Conservation (phyloP, 2,888 invertebrate species). For the Agelastica alni region DNA sequence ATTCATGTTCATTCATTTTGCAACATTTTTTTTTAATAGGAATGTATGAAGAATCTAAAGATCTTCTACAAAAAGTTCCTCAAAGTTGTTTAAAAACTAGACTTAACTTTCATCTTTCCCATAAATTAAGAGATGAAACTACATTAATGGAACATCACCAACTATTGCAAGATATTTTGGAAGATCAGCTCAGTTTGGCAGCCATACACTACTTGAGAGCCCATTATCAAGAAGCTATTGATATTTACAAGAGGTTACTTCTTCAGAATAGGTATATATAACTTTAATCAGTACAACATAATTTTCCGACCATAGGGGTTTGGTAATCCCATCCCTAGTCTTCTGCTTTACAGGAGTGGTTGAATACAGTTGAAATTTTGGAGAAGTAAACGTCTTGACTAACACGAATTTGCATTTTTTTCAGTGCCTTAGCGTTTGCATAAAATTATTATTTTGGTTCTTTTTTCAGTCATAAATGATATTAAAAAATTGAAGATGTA, state of each 20-base stretch:
- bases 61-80: slow-evolving; percentile 63
- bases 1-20: no score
- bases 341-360: no score
- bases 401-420: no score
- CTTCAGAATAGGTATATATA: slow-evolving; percentile 92
- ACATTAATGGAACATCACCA: slow-evolving; percentile 83
- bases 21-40: slow-evolving; percentile 58
- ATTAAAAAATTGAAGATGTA: no score
- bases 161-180: slow-evolving; percentile 82
- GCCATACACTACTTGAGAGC: slow-evolving; percentile 94
- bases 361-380: no score
- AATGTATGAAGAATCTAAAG: slow-evolving; percentile 74
- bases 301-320: no score
- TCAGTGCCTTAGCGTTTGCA: no score
- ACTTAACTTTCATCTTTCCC: slow-evolving; percentile 88
- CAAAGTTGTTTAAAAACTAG: slow-evolving; percentile 72
- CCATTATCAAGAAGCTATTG: slow-evolving; percentile 98
- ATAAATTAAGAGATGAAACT: slow-evolving; percentile 89
- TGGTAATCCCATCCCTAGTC: no score
- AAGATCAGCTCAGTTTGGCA: slow-evolving; percentile 94
- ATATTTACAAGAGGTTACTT: slow-evolving; percentile 93
- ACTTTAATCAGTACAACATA: no score
- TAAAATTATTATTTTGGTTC: no score
- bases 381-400: no score
- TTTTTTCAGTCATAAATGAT: no score